These are phyloP conservation scores for Eufriesea mexicana DNA, from an alignment of 1,140 invertebrate genomes.

Conservation along the genomic window DNA sequence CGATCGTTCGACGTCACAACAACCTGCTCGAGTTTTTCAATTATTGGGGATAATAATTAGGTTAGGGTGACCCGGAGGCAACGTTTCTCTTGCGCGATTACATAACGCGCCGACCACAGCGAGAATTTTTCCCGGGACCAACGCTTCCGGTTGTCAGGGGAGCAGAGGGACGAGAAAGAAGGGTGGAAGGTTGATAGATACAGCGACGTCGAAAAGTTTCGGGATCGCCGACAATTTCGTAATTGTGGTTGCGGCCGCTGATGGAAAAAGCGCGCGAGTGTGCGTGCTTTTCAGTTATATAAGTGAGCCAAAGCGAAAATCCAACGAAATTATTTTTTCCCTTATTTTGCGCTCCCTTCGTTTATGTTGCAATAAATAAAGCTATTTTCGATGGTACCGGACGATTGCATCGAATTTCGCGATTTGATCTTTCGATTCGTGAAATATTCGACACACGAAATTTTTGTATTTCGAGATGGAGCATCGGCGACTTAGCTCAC, in stretches of 20 bases:
- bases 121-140: background rate
- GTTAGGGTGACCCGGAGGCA: background rate
- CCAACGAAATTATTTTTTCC: too few species aligned
- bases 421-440: too few species aligned
- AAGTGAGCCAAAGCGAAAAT: too few species aligned
- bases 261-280: too few species aligned
- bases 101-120: background rate
- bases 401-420: too few species aligned
- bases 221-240: background rate
- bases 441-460: too few species aligned
- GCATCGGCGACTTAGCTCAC: too few species aligned
- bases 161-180: background rate
- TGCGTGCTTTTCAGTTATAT: background rate
- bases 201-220: background rate
- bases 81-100: conserved; percentile 13
- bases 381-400: too few species aligned
- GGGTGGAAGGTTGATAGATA: background rate
- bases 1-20: too few species aligned
- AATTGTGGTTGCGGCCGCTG: background rate
- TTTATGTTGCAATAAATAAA: too few species aligned
- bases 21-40: conserved; percentile 27
- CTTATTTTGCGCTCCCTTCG: too few species aligned
- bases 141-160: background rate
- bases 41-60: background rate
- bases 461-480: too few species aligned